Conservation (phyloP, 37 sponge, comb jelly and placozoan species). For the Oopsacas minuta region DNA sequence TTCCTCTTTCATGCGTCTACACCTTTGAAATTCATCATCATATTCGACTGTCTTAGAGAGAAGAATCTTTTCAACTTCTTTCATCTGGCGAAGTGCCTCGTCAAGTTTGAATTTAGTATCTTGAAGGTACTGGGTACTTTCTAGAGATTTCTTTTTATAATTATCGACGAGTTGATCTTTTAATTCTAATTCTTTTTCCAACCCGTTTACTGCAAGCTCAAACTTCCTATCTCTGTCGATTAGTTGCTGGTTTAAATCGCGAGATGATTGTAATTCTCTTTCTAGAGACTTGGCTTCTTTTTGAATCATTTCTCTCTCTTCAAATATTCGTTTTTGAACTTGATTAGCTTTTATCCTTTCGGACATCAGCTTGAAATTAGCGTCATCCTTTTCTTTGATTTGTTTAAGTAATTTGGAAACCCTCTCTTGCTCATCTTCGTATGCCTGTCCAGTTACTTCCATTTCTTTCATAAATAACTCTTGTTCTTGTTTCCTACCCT, state of each 20-base stretch:
- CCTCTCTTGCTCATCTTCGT: conserved; percentile 90
- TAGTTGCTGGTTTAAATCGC: conserved; percentile 39
- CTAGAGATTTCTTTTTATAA: conserved; percentile 66
- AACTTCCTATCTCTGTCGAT: conserved; percentile 62
- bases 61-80: conserved; percentile 22
- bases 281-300: conserved; percentile 23
- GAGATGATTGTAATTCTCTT: background rate
- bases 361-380: conserved; percentile 96
- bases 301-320: conserved; percentile 53
- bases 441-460: conserved; percentile 83
- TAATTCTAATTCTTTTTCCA: conserved; percentile 65
- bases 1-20: conserved; percentile 50
- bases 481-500: conserved; percentile 35
- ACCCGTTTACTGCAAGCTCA: conserved; percentile 34
- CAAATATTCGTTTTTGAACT: conserved; percentile 47
- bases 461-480: conserved; percentile 80
- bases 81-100: conserved; percentile 34
- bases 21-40: conserved; percentile 29
- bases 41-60: conserved; percentile 30
- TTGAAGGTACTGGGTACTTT: conserved; percentile 34
- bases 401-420: conserved; percentile 73
- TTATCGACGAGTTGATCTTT: conserved; percentile 68
- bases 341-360: conserved; percentile 70
- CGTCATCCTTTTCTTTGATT: conserved; percentile 89
- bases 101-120: conserved; percentile 30